phyloP scores from a whole-genome alignment of 2,888 invertebrate genomes.

The Euplexia lucipara region DNA sequence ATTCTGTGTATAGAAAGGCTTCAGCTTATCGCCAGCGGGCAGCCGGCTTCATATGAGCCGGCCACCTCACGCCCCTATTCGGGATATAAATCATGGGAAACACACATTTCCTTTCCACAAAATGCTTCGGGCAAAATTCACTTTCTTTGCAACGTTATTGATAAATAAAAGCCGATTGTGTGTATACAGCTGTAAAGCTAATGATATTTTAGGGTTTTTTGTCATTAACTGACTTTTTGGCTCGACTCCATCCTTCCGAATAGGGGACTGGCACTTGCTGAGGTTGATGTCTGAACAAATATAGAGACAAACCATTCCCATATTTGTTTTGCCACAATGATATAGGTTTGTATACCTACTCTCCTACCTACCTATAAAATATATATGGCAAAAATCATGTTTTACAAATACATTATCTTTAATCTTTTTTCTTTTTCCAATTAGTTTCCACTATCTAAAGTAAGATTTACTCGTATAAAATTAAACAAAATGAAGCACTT shows the following conservation, averaged over 20 bases:
- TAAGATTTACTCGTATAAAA: neutral
- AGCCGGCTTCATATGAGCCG: conserved; percentile 82
- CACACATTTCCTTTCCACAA: conserved; percentile 89
- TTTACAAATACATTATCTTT: too few species aligned
- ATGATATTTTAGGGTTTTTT: conserved; percentile 60
- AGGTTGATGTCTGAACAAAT: conserved; percentile 35
- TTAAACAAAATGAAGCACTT: neutral
- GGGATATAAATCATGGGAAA: conserved; percentile 89
- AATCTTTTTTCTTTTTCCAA: too few species aligned
- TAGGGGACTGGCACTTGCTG: conserved; percentile 15
- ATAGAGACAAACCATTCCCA: conserved; percentile 3
- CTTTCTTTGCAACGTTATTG: conserved; percentile 81
- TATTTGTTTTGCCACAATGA: neutral
- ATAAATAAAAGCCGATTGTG: conserved; percentile 72
- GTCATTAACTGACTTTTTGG: conserved; percentile 46
- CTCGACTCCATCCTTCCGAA: conserved; percentile 30
- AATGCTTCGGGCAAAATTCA: conserved; percentile 83
- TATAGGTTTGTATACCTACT: neutral
- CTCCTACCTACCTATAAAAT: neutral
- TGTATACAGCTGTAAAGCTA: conserved; percentile 49
- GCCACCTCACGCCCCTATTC: conserved; percentile 84
- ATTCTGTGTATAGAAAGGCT: conserved; percentile 79
- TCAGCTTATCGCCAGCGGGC: conserved; percentile 88
- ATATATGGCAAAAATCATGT: too few species aligned
- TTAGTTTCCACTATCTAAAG: neutral